A percentile compares a stretch with the other conserved stretches of the same genome.
phyloP scores from a whole-genome alignment of 1,140 invertebrate species.

The Dolichoris vasculosae region DNA sequence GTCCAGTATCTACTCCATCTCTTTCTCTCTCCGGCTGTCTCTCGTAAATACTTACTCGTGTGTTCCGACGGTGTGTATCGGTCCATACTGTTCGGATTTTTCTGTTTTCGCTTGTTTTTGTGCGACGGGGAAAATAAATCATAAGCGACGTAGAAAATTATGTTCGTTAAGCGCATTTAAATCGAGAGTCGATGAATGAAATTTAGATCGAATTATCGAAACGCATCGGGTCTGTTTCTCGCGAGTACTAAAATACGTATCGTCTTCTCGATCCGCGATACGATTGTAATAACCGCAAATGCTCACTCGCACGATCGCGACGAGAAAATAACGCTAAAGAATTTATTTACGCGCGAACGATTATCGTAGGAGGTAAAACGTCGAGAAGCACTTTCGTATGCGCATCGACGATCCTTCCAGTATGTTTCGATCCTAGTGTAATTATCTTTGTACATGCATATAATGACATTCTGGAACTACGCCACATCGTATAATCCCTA shows the following conservation, averaged over 20 bases:
- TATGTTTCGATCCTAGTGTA: neutral
- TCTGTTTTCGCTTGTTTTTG: slow-evolving; percentile 1
- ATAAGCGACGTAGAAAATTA: neutral
- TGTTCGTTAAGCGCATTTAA: neutral
- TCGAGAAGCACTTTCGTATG: neutral
- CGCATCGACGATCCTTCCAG: neutral
- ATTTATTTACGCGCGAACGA: slow-evolving; percentile 15
- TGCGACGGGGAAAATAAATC: neutral
- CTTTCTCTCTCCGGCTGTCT: slow-evolving; percentile 37
- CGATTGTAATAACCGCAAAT: too few species aligned
- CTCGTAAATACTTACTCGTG: neutral
- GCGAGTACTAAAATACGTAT: too few species aligned
- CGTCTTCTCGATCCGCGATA: too few species aligned
- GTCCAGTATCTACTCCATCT: slow-evolving; percentile 45
- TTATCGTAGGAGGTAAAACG: neutral
- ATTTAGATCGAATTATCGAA: too few species aligned
- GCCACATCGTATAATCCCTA: slow-evolving; percentile 21
- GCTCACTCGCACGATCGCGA: too few species aligned
- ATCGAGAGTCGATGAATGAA: too few species aligned
- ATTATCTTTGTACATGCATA: neutral
- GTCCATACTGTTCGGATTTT: slow-evolving; percentile 8
- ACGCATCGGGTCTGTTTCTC: too few species aligned
- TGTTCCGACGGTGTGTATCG: neutral
- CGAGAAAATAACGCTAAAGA: neutral
- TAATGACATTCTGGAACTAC: neutral